These are phyloP conservation scores for Bothrops jararaca DNA, from an alignment of 2,113 vertebrate species.

Conservation along the genomic window DNA sequence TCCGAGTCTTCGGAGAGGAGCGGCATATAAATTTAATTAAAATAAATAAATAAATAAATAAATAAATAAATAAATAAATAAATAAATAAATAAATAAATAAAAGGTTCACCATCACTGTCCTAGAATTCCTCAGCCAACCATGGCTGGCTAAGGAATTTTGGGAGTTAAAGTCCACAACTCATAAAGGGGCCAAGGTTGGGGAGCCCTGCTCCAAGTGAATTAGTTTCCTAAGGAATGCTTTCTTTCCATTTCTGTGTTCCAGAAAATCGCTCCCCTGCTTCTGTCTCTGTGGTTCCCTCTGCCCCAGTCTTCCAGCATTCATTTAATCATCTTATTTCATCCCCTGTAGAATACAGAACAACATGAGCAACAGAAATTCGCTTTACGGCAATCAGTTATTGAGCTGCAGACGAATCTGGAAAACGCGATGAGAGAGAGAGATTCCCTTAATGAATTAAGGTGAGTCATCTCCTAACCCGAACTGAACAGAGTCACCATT, in stretches of 20 bases:
- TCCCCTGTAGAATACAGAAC: conserved; percentile 60
- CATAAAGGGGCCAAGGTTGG: too few species aligned
- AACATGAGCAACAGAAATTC: conserved; percentile 65
- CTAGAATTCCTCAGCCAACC: too few species aligned
- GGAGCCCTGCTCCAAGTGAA: background rate
- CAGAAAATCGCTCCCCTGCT: background rate
- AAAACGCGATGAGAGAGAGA: conserved; percentile 70
- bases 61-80: too few species aligned
- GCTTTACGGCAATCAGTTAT: conserved; percentile 57
- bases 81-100: too few species aligned
- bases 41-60: too few species aligned
- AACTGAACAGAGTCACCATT: too few species aligned
- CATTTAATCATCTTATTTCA: background rate
- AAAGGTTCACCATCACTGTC: too few species aligned
- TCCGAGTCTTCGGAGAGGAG: too few species aligned
- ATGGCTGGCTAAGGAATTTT: too few species aligned
- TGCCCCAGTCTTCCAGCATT: too few species aligned
- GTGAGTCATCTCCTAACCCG: conserved; percentile 45
- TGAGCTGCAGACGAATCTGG: conserved; percentile 71
- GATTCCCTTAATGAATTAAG: conserved; percentile 70
- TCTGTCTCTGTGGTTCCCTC: background rate
- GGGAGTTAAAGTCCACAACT: too few species aligned
- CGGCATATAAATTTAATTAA: too few species aligned
- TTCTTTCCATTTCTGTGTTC: background rate
- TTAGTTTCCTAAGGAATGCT: background rate